Conservation (phyloP, 2,888 invertebrate species). For the Lingula anatina region DNA sequence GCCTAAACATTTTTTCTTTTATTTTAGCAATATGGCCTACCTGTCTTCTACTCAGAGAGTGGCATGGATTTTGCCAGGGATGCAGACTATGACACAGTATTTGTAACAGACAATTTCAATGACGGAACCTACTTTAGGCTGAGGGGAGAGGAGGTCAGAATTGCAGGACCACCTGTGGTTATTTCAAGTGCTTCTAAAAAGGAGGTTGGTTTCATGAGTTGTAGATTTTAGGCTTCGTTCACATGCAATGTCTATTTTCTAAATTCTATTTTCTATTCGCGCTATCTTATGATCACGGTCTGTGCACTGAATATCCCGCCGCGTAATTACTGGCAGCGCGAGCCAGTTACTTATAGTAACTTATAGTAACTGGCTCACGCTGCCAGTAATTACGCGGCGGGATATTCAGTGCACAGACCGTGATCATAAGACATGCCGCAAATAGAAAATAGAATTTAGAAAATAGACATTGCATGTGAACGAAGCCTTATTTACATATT, state of each 20-base stretch:
- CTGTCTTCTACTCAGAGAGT: conserved; percentile 27
- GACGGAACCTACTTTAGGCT: conserved; percentile 68
- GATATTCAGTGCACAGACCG: too few species aligned
- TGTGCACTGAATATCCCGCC: too few species aligned
- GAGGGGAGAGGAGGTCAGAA: conserved; percentile 46
- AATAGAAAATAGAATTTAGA: too few species aligned
- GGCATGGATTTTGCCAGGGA: conserved; percentile 48
- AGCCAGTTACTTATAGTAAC: too few species aligned
- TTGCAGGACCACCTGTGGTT: conserved; percentile 50
- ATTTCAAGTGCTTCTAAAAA: conserved; percentile 38
- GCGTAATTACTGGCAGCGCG: too few species aligned
- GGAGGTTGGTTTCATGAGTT: conserved; percentile 50
- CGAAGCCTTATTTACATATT: too few species aligned
- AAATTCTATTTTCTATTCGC: conserved; percentile 13
- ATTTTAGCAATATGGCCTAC: conserved; percentile 1
- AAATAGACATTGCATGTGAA: too few species aligned
- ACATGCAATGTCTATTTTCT: neutral
- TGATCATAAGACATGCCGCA: too few species aligned
- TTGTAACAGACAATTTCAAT: conserved; percentile 70
- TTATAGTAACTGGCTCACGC: too few species aligned
- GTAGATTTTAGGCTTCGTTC: neutral
- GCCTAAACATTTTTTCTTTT: neutral
- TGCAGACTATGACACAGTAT: conserved; percentile 59
- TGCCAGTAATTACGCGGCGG: too few species aligned
- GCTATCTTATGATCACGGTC: too few species aligned